phyloP scores from a whole-genome alignment of 2,797 vertebrate species.

The Apodemus agrarius region DNA sequence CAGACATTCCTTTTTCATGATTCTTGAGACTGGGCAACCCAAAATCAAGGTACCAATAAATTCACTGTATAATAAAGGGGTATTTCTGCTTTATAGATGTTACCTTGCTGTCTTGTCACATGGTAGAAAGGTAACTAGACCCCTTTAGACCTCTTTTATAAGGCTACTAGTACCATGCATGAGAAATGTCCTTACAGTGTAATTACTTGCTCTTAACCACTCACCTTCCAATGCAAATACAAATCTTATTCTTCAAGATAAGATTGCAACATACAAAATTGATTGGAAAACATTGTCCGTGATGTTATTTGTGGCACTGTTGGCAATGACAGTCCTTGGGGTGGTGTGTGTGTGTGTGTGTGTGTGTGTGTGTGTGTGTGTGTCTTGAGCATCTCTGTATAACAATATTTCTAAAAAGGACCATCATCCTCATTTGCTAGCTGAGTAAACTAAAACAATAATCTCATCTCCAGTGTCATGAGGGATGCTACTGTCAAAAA shows the following conservation, averaged over 20 bases:
- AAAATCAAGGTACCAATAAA: background rate
- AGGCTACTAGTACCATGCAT: background rate
- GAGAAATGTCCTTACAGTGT: background rate
- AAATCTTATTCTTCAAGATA: background rate
- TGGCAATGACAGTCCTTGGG: background rate
- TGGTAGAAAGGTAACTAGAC: background rate
- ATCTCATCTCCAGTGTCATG: background rate
- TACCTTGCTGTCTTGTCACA: background rate
- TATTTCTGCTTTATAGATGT: background rate
- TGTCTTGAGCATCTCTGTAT: background rate
- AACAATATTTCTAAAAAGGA: background rate
- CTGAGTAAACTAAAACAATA: background rate
- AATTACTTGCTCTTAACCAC: background rate
- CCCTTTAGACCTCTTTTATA: background rate
- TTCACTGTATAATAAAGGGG: background rate
- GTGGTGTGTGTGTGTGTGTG: too few relatives aligned
- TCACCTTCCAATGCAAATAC: background rate
- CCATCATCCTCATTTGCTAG: background rate
- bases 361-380: background rate
- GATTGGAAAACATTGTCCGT: too few relatives aligned
- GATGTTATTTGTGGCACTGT: background rate
- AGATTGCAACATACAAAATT: background rate
- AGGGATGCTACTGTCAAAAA: background rate
- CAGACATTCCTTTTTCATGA: background rate
- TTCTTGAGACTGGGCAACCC: too few relatives aligned